Base-by-base conservation (phyloP, 2,113 vertebrate species). In the Muscicapa adusta region DNA sequence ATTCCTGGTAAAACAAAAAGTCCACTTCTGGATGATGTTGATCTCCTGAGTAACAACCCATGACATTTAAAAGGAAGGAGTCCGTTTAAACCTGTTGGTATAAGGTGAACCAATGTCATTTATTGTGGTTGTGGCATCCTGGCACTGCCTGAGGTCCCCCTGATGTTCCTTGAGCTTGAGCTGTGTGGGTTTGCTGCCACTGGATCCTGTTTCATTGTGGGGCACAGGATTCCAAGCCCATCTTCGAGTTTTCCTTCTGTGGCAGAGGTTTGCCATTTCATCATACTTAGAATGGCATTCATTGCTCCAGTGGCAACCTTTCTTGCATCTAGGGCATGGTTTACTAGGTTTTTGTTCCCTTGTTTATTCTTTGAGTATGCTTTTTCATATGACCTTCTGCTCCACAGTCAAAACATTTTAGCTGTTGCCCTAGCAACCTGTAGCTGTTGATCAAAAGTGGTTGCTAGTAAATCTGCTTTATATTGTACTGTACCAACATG, bases 151-250 rank as follows among this genome's bases (percentile, higher is more conserved):
- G 38, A 18, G 6, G 54, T 47, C 5, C 6, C 40, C 19, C 6
- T 43, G n/a, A 24, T 23, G 6, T 36, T 29, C 14, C 19, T 36
- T 47, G n/a, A 58, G 42, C n/a, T 47, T 47, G 54, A 74, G 54
- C 54, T 57, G 24, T 47, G 42, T 58, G 40, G 18, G 11, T 36
- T 74, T 47, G 33, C 25, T 60, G 72, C 0, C 0, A 15, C 19
- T 38, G 54, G 25, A 36, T 74, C 33, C 6, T 22, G 9, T 60
- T 75, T 23, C 36, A 6, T 60, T 36, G n/a, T 1, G 0, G 15
- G 11, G 19, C 26, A 36, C 10, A 36, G 11, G 33, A 29, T 58
- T 47, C 14, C 1, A 4, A 74, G 14, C 18, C 14, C 1, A 0
- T 58, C 26, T 45, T 45, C 0, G 4, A 47, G 42, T 75, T 74